phyloP scores from a whole-genome alignment of 2,888 invertebrate species.

The Holacanthella duospinosa region DNA sequence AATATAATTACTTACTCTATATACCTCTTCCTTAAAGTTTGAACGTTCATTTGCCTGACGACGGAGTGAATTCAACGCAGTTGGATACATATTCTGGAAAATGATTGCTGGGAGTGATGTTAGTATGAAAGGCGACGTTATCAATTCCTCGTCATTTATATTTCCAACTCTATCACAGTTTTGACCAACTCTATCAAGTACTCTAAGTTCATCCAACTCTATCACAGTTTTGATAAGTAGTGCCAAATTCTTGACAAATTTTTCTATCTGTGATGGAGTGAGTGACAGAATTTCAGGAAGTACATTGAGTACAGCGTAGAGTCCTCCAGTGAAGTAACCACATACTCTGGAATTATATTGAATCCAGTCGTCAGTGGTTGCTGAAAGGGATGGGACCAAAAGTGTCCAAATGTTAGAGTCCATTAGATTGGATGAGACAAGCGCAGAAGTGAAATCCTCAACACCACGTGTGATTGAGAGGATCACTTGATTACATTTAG shows the following conservation, averaged over 20 bases:
- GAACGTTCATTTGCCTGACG: too few relatives aligned
- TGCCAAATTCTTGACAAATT: slow-evolving; percentile 22
- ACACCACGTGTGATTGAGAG: slow-evolving; percentile 32
- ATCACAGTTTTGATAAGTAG: slow-evolving; percentile 20
- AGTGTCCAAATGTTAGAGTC: slow-evolving; percentile 24
- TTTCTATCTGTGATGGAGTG: neutral
- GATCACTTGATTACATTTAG: slow-evolving; percentile 29
- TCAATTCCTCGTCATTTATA: slow-evolving; percentile 14
- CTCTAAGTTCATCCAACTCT: slow-evolving; percentile 26
- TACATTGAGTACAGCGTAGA: slow-evolving; percentile 25
- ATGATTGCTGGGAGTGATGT: slow-evolving; percentile 31
- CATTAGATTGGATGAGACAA: slow-evolving; percentile 27
- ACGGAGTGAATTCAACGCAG: slow-evolving; percentile 14
- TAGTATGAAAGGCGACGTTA: slow-evolving; percentile 20
- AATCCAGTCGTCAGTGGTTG: slow-evolving; percentile 27
- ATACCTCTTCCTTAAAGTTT: too few relatives aligned
- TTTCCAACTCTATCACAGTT: too few relatives aligned
- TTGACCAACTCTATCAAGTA: slow-evolving; percentile 6
- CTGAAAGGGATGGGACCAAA: slow-evolving; percentile 19
- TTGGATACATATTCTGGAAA: slow-evolving; percentile 25
- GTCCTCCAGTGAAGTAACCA: slow-evolving; percentile 35
- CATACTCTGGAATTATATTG: slow-evolving; percentile 23
- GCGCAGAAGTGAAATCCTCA: slow-evolving; percentile 32
- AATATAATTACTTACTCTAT: too few relatives aligned
- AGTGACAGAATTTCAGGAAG: neutral